These are phyloP conservation scores for Ochotona curzoniae DNA, from an alignment of 2,113 vertebrate species.

Conservation along the genomic window DNA sequence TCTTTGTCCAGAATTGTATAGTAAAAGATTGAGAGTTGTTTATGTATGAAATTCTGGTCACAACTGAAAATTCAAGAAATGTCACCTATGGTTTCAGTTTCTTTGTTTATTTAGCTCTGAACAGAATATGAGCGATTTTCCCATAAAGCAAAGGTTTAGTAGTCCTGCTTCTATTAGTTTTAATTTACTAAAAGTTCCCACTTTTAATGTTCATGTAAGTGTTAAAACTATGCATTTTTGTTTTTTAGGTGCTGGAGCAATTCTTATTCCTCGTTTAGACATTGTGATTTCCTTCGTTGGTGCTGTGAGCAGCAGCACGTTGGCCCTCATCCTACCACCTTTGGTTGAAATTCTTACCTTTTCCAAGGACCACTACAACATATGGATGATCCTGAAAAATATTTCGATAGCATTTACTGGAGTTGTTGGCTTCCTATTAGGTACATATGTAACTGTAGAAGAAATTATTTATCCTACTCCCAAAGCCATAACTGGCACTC, in stretches of 20 bases:
- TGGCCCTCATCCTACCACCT: conserved; percentile 92
- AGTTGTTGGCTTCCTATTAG: conserved; percentile 90
- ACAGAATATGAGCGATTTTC: background rate
- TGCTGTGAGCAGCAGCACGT: conserved; percentile 92
- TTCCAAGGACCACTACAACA: conserved; percentile 85
- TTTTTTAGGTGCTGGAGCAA: conserved; percentile 86
- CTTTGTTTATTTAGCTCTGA: background rate
- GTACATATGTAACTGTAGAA: conserved; percentile 91
- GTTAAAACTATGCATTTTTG: background rate
- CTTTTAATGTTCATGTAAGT: background rate
- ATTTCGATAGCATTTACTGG: conserved; percentile 89
- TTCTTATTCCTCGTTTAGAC: conserved; percentile 91
- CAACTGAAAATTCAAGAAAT: background rate
- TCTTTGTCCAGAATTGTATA: background rate
- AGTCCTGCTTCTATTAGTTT: background rate
- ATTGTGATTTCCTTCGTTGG: conserved; percentile 93
- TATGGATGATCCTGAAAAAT: conserved; percentile 89
- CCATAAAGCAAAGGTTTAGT: background rate
- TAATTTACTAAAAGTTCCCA: background rate
- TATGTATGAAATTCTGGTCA: background rate
- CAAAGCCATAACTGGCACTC: conserved; percentile 5
- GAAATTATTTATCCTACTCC: conserved; percentile 89
- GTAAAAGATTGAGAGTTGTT: background rate
- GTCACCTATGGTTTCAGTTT: background rate
- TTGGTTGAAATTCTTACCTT: conserved; percentile 92